Evolutionary conservation across 2,113 vertebrate genomes (phyloP).

Genomic region (Oophaga pumilio): DNA sequence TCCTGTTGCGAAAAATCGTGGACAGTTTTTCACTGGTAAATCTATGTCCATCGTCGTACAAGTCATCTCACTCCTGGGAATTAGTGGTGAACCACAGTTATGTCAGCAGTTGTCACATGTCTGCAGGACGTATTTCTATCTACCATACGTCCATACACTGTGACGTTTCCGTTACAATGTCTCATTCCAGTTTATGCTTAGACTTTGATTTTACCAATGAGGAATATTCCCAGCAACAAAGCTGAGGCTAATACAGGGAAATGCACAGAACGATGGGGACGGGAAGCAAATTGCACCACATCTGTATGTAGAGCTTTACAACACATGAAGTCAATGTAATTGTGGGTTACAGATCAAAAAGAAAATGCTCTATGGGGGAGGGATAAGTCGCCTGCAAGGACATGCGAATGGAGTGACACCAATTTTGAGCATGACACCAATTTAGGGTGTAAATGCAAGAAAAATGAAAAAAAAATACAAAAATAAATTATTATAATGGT

Average conservation of each 20-base stretch:
- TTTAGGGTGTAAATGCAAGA: neutral
- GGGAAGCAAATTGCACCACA: neutral
- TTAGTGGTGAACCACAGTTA: constrained; percentile 35
- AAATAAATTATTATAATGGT: neutral
- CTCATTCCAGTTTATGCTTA: neutral
- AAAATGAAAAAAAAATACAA: neutral
- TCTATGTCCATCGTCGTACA: neutral
- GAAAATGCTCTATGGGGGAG: constrained; percentile 5
- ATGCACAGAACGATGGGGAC: neutral
- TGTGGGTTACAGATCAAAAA: constrained; percentile 30
- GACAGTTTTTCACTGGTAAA: neutral
- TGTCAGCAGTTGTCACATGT: constrained; percentile 24
- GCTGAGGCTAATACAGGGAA: neutral
- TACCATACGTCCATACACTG: neutral
- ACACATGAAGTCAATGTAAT: constrained; percentile 3
- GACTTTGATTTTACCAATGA: neutral
- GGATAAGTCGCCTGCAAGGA: neutral
- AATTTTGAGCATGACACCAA: constrained; percentile 26
- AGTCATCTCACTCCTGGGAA: constrained; percentile 16
- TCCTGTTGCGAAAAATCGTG: no score
- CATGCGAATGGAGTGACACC: constrained; percentile 16
- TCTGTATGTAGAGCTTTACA: neutral
- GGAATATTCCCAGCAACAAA: neutral
- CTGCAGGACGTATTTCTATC: constrained; percentile 2
- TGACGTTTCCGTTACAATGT: neutral